Evolutionary conservation across 1,140 invertebrate species (phyloP).

Genomic region (Araneus ventricosus): DNA sequence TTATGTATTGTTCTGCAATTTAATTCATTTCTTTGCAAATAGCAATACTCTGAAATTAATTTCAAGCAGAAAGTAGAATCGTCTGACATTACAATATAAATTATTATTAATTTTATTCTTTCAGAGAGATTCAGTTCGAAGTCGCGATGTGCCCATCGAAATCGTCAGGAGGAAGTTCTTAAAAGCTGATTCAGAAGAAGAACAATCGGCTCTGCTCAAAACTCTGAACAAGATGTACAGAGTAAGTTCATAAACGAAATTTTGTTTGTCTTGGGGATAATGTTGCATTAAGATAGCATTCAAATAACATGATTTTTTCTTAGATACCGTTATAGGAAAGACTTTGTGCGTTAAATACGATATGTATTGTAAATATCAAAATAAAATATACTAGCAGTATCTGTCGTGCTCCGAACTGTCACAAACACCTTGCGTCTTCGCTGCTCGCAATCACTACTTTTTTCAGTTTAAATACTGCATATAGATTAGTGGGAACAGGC

Average conservation of each 20-base stretch:
- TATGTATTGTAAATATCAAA: no score
- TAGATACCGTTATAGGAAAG: no score
- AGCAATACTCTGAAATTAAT: not conserved
- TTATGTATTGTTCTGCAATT: not conserved
- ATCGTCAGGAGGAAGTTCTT: slow-evolving; percentile 49
- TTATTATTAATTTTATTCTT: not conserved
- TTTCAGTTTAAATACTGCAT: no score
- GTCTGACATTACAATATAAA: not conserved
- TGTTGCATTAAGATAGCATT: no score
- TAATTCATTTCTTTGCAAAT: not conserved
- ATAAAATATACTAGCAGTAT: no score
- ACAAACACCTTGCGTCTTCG: no score
- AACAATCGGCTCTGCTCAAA: slow-evolving; percentile 8
- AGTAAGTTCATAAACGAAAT: not conserved
- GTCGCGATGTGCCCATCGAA: slow-evolving; percentile 64
- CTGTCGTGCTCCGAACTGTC: no score
- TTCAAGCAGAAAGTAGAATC: not conserved
- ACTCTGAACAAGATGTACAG: slow-evolving; percentile 63
- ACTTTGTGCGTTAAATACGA: no score
- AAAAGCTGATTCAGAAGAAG: slow-evolving; percentile 45
- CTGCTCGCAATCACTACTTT: no score
- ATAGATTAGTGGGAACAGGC: no score
- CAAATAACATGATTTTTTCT: no score
- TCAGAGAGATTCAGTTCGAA: slow-evolving; percentile 51
- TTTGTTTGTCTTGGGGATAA: no score